These are phyloP conservation scores for Stegostoma tigrinum DNA, from an alignment of 2,113 vertebrate genomes.

Conservation along the genomic window DNA sequence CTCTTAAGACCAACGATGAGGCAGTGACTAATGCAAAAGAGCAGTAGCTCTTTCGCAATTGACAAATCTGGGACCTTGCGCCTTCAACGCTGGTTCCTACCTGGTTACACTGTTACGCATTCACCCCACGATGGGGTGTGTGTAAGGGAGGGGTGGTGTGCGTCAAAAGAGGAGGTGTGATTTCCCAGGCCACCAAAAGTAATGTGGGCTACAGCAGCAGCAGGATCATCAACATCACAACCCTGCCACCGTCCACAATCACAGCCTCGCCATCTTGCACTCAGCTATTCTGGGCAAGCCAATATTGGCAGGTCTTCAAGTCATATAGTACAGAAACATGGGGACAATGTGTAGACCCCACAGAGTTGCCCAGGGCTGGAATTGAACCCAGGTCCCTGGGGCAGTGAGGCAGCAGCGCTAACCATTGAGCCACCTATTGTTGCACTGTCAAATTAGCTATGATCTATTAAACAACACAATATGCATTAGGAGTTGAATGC, in stretches of 20 bases:
- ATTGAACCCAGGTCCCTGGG: no score
- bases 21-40: background rate
- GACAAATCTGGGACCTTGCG: background rate
- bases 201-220: background rate
- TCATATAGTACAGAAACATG: no score
- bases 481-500: no score
- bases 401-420: no score
- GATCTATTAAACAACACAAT: no score
- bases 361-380: no score
- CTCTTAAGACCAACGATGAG: background rate
- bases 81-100: background rate
- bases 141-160: no score
- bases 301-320: background rate
- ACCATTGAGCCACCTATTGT: no score
- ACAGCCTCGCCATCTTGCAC: background rate
- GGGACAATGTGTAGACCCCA: no score
- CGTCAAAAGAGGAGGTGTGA: background rate
- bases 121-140: background rate
- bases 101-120: background rate
- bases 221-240: background rate
- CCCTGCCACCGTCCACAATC: background rate
- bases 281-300: background rate
- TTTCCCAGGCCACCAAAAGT: background rate
- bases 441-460: no score
- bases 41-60: background rate